phyloP scores from a whole-genome alignment of 2,888 invertebrate species.

The Andrena bicolor region DNA sequence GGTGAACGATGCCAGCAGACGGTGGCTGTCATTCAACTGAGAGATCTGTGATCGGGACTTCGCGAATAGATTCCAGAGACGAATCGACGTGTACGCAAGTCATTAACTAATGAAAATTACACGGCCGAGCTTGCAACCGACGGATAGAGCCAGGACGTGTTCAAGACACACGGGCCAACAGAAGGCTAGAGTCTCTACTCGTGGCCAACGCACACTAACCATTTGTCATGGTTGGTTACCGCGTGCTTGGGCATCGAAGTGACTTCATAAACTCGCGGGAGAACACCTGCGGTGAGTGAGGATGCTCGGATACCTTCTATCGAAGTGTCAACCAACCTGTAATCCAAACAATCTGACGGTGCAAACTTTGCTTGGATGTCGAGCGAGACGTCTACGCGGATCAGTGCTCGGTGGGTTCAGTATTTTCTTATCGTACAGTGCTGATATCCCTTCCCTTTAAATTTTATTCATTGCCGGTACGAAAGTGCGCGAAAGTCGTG shows the following conservation, averaged over 20 bases:
- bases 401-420: slow-evolving; percentile 4
- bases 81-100: slow-evolving; percentile 44
- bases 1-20: slow-evolving; percentile 6
- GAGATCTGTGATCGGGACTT: neutral
- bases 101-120: slow-evolving; percentile 66
- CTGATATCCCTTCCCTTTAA: no score
- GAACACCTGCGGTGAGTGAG: slow-evolving; percentile 71
- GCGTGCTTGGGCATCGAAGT: slow-evolving; percentile 60
- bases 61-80: slow-evolving; percentile 33
- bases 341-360: slow-evolving; percentile 64
- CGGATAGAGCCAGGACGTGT: slow-evolving; percentile 44
- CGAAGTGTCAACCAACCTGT: slow-evolving; percentile 69
- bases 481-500: neutral
- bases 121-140: slow-evolving; percentile 42
- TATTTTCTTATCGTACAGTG: neutral
- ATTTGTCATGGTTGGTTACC: slow-evolving; percentile 73
- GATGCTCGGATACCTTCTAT: slow-evolving; percentile 65
- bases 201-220: slow-evolving; percentile 66
- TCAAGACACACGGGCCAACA: slow-evolving; percentile 44
- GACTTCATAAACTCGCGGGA: slow-evolving; percentile 69
- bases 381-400: slow-evolving; percentile 39
- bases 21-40: no score
- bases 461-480: neutral
- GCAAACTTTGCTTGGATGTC: slow-evolving; percentile 17
- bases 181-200: slow-evolving; percentile 48